A percentile compares a stretch with the other conserved stretches of the same genome.
Conservation (phyloP, 2,113 vertebrate genomes). For the Lagopus leucura region DNA sequence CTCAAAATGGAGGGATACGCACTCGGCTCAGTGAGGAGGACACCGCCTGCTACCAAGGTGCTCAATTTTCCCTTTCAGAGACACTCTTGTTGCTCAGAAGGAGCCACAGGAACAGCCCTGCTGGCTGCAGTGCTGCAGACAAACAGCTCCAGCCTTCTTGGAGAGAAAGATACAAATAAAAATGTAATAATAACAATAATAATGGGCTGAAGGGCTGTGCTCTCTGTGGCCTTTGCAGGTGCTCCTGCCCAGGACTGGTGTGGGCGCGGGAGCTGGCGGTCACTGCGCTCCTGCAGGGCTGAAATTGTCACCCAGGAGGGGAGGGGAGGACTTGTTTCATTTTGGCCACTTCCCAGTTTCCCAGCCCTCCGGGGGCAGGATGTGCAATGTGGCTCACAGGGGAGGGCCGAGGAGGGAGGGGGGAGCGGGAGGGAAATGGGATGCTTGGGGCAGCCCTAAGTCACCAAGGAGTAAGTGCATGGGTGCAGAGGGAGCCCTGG, state of each 20-base stretch:
- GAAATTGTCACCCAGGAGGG: conserved; percentile 49
- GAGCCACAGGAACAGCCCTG: not conserved
- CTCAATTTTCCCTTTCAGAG: conserved; percentile 33
- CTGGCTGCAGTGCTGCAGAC: rapidly evolving
- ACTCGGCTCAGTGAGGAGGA: not conserved
- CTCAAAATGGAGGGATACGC: conserved; percentile 35
- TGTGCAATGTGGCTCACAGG: not conserved
- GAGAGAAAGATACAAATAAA: not conserved
- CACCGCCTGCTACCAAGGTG: not conserved
- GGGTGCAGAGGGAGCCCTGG: not conserved
- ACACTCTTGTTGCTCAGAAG: not conserved
- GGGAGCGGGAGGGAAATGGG: not conserved
- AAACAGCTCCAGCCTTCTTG: not conserved
- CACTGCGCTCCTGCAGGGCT: not conserved
- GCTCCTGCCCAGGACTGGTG: rapidly evolving
- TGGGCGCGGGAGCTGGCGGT: not conserved
- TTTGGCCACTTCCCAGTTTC: conserved; percentile 16
- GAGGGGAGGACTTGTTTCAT: conserved; percentile 39
- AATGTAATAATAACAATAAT: not conserved
- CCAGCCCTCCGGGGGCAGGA: not conserved
- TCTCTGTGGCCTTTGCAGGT: not conserved
- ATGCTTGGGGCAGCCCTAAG: not conserved
- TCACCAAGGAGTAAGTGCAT: rapidly evolving
- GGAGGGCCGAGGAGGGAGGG: no score
- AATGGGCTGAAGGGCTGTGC: rapidly evolving